phyloP scores from a whole-genome alignment of 2,797 vertebrate species.

The Silurus lanzhouensis region DNA sequence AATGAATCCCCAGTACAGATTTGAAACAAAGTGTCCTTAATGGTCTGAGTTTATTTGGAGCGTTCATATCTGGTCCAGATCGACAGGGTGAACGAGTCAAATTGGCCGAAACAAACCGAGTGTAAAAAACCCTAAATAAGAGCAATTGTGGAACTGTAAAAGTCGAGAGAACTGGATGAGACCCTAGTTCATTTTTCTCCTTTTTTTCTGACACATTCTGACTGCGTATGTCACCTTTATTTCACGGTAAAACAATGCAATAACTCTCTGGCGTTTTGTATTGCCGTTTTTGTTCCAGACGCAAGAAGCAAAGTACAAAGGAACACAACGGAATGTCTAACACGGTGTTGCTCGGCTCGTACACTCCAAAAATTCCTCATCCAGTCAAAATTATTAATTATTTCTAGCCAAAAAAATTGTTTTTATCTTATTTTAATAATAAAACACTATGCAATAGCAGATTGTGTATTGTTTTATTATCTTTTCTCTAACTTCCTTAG shows the following conservation, averaged over 20 bases:
- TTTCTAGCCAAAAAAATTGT: too few relatives aligned
- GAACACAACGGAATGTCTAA: neutral
- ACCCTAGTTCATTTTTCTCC: neutral
- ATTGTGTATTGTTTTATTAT: too few relatives aligned
- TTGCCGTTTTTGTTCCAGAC: neutral
- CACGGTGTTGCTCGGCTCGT: neutral
- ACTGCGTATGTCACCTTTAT: neutral
- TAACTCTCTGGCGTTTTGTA: neutral
- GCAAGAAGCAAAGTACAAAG: neutral
- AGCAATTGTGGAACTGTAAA: neutral
- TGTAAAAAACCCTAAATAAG: neutral
- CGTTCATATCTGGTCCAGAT: neutral
- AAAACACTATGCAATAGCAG: too few relatives aligned
- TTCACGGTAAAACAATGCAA: neutral
- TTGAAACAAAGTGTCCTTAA: neutral
- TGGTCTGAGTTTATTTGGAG: neutral
- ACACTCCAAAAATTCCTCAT: too few relatives aligned
- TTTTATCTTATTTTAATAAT: too few relatives aligned
- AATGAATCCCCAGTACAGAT: neutral
- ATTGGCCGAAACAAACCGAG: neutral
- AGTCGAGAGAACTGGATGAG: neutral
- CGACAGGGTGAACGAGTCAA: neutral
- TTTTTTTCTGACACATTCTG: neutral
- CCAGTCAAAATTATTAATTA: too few relatives aligned
- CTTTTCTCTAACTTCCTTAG: too few relatives aligned